Percentiles rank a stretch among this genome's conserved stretches.
These are phyloP conservation scores for Bos javanicus DNA, from an alignment of 2,113 vertebrate species.

Conservation along the genomic window DNA sequence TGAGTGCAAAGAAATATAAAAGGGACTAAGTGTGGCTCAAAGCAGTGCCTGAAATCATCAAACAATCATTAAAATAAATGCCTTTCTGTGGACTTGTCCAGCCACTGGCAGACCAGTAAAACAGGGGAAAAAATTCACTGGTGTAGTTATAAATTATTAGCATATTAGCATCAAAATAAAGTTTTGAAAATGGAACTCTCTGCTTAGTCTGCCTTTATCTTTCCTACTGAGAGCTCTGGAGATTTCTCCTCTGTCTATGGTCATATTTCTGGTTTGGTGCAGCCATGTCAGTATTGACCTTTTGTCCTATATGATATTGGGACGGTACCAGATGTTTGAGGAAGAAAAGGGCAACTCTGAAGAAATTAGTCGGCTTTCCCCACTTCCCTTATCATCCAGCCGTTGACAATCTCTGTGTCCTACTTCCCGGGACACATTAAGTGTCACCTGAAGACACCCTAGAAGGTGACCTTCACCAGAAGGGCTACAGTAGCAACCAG, in stretches of 20 bases:
- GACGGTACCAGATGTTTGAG: background rate
- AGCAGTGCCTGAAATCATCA: background rate
- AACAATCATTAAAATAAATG: background rate
- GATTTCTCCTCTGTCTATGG: background rate
- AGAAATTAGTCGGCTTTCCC: background rate
- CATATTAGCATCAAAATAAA: background rate
- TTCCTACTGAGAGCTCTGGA: background rate
- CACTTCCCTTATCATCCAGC: background rate
- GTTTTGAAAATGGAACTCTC: background rate
- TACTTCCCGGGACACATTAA: background rate
- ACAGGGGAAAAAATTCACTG: background rate
- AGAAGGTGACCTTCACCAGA: background rate
- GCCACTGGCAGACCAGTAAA: background rate
- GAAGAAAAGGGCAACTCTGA: background rate
- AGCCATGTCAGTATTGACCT: background rate
- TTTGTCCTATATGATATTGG: background rate
- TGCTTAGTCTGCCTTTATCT: background rate
- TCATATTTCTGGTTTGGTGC: background rate
- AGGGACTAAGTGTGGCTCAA: background rate
- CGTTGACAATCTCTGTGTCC: background rate
- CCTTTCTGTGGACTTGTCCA: background rate
- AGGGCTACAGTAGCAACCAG: background rate
- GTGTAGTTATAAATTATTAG: background rate
- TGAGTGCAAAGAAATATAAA: background rate
- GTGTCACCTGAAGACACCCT: background rate